Conservation (phyloP, 2,888 invertebrate species). For the Troilus luridus region DNA sequence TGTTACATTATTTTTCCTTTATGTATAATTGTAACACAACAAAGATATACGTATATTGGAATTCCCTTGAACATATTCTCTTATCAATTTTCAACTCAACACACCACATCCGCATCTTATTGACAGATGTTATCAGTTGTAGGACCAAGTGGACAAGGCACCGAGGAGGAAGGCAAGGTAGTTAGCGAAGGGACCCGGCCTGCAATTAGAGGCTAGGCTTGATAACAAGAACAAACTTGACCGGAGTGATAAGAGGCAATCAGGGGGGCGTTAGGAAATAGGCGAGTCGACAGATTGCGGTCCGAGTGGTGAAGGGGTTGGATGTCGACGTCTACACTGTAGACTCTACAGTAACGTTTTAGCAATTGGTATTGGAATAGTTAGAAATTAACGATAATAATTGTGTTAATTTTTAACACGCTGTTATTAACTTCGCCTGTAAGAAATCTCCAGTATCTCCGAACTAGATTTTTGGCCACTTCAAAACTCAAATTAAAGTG, state of each 20-base stretch:
- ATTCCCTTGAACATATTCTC: not conserved
- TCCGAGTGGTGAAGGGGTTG: not conserved
- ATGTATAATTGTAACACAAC: too few species aligned
- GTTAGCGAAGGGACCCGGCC: not conserved
- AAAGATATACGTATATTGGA: not conserved
- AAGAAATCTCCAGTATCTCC: too few species aligned
- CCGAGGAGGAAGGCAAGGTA: not conserved
- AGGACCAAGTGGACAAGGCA: not conserved
- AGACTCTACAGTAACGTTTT: not conserved
- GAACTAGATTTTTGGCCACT: too few species aligned
- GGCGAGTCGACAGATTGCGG: not conserved
- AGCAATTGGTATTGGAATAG: not conserved
- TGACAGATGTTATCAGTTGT: not conserved
- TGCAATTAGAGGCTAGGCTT: conserved; percentile 16
- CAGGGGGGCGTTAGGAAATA: not conserved
- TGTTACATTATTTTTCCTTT: too few species aligned
- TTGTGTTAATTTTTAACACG: too few species aligned
- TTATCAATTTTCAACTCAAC: not conserved
- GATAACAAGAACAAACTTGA: conserved; percentile 16
- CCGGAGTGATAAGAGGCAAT: conserved; percentile 1
- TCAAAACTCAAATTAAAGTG: too few species aligned
- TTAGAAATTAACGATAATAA: too few species aligned
- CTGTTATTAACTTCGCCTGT: too few species aligned
- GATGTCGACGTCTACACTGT: not conserved
- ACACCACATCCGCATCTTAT: not conserved